A percentile compares a stretch with the other conserved stretches of the same genome.
Evolutionary conservation across 2,113 vertebrate species (phyloP).

Genomic region (Oryzias woworae): DNA sequence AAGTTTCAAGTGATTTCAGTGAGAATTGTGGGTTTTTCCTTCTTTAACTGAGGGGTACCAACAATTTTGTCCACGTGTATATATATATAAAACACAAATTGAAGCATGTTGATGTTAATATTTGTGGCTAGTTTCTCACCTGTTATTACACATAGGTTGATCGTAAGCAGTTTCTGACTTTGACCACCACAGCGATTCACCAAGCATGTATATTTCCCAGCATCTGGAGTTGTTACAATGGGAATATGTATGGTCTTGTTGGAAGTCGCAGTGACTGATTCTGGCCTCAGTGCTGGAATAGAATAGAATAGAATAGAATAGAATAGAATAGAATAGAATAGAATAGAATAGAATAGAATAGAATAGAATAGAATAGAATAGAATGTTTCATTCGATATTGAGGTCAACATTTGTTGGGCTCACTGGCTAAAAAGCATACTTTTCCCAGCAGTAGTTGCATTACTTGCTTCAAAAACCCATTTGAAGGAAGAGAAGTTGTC

Average conservation of each 20-base stretch:
- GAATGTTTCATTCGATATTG: background rate
- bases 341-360: background rate
- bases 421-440: no score
- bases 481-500: background rate
- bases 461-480: slow-evolving; percentile 40
- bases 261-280: background rate
- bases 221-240: slow-evolving; percentile 30
- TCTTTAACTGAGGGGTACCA: no score
- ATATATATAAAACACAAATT: background rate
- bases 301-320: background rate
- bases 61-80: no score
- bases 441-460: background rate
- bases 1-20: no score
- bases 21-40: no score
- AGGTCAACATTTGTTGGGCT: no score
- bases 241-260: slow-evolving; percentile 31
- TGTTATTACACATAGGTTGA: slow-evolving; percentile 52
- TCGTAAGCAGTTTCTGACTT: slow-evolving; percentile 11
- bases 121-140: slow-evolving; percentile 31
- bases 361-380: background rate
- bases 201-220: slow-evolving; percentile 64
- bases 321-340: background rate
- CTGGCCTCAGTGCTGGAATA: background rate
- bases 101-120: background rate
- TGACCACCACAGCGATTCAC: slow-evolving; percentile 2